Percentiles rank a stretch among this genome's conserved stretches.
phyloP scores from a whole-genome alignment of 2,888 invertebrate genomes.

The Therioaphis trifolii region DNA sequence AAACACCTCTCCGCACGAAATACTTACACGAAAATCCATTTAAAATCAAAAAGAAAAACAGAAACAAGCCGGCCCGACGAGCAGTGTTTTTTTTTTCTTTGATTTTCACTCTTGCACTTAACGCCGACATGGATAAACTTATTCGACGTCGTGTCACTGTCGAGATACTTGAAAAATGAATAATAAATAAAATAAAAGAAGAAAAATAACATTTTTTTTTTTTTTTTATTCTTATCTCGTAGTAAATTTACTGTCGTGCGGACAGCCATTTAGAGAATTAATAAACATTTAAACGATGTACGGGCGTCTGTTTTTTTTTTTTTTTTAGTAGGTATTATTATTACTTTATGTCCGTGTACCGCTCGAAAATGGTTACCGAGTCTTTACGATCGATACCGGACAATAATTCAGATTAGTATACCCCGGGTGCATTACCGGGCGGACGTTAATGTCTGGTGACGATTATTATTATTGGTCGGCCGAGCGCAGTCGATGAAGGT shows the following conservation, averaged over 20 bases:
- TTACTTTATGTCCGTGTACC: background rate
- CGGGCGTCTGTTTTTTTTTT: constrained; percentile 19
- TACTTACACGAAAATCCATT: background rate
- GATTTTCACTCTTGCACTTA: too few species aligned
- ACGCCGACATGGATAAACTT: background rate
- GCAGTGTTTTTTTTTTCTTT: background rate
- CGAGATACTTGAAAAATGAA: too few species aligned
- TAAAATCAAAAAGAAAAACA: background rate
- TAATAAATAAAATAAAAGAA: too few species aligned
- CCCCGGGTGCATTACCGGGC: constrained; percentile 52
- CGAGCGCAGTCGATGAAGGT: constrained; percentile 22
- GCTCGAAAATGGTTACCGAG: background rate
- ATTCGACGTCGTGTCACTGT: background rate
- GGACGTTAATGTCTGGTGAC: constrained; percentile 52
- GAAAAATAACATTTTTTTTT: background rate
- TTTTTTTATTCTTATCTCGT: background rate
- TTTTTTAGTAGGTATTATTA: too few species aligned
- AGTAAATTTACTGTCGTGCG: constrained; percentile 36
- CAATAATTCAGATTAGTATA: constrained; percentile 51
- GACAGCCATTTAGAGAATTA: constrained; percentile 43
- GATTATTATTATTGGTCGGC: constrained; percentile 50
- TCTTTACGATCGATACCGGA: constrained; percentile 56
- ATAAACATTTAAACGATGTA: constrained; percentile 38
- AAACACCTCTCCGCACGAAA: background rate
- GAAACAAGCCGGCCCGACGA: background rate